These are phyloP conservation scores for Rhadina sibilatrix DNA, from an alignment of 2,113 vertebrate species.

Conservation along the genomic window DNA sequence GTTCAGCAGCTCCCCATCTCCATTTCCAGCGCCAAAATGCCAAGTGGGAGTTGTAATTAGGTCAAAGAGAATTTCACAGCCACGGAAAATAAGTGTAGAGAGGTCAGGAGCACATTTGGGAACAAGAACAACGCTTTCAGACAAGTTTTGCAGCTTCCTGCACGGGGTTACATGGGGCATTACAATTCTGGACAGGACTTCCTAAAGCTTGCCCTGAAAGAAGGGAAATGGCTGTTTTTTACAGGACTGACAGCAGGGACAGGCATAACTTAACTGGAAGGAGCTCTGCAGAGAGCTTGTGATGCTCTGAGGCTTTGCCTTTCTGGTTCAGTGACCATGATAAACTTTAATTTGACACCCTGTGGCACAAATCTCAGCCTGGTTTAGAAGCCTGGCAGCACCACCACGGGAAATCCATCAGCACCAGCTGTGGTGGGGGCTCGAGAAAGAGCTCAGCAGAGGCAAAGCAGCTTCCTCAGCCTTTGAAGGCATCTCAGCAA, in stretches of 20 bases:
- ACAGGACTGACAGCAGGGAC: not conserved
- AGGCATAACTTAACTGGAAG: not conserved
- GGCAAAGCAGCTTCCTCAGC: not conserved
- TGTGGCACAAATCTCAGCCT: not conserved
- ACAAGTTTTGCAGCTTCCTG: not conserved
- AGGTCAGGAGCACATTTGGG: not conserved
- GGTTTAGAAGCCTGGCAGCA: not conserved
- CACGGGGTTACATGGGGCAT: not conserved
- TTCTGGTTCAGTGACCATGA: not conserved
- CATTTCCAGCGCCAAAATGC: not conserved
- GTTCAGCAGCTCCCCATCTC: not conserved
- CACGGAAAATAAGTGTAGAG: not conserved
- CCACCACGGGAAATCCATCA: not conserved
- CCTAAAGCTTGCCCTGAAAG: not conserved
- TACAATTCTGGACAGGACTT: not conserved
- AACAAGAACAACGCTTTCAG: not conserved
- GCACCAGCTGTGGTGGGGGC: not conserved
- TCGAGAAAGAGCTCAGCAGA: not conserved
- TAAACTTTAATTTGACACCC: not conserved
- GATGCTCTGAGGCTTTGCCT: not conserved
- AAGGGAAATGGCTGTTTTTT: not conserved
- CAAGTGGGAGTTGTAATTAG: slow-evolving; percentile 36
- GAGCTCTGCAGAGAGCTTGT: not conserved
- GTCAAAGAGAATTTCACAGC: slow-evolving; percentile 3
- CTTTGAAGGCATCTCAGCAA: not conserved